Percentiles rank a stretch among this genome's conserved stretches.
phyloP scores from a whole-genome alignment of 92 coral and sea anemone species.

The Epizoanthus scotinus region DNA sequence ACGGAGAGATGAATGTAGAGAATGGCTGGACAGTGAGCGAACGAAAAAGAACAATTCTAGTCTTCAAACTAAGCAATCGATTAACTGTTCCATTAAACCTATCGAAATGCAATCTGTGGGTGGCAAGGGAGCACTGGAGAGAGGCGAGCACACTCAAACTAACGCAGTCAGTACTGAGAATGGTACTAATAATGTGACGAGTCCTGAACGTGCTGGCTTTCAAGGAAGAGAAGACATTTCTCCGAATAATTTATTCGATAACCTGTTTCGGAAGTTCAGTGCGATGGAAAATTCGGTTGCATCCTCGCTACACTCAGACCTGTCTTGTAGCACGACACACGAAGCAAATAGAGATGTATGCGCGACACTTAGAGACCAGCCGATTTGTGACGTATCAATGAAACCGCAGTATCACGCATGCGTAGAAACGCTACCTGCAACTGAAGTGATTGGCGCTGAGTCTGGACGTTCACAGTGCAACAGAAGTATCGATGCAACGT shows the following conservation, averaged over 20 bases:
- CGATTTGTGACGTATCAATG: background rate
- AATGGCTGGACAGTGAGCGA: too few species aligned
- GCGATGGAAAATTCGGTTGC: slow-evolving; percentile 17
- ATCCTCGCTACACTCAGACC: background rate
- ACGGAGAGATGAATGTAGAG: too few species aligned
- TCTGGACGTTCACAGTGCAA: background rate
- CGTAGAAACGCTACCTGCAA: background rate
- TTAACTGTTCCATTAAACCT: too few species aligned
- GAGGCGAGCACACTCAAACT: too few species aligned
- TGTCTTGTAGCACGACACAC: background rate
- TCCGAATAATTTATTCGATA: slow-evolving; percentile 24
- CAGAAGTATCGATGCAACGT: background rate
- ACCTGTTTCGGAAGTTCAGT: slow-evolving; percentile 11
- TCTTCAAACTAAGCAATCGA: too few species aligned
- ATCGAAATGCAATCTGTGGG: too few species aligned
- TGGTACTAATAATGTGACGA: too few species aligned
- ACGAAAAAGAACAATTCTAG: too few species aligned
- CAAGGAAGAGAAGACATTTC: background rate
- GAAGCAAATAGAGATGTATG: background rate
- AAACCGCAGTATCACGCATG: background rate
- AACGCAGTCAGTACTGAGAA: too few species aligned
- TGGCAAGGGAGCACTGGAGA: too few species aligned
- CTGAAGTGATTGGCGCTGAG: background rate
- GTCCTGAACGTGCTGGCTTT: background rate
- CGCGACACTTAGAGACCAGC: background rate